Evolutionary conservation across 2,113 vertebrate genomes (phyloP).

Genomic region (Aythya baeri): DNA sequence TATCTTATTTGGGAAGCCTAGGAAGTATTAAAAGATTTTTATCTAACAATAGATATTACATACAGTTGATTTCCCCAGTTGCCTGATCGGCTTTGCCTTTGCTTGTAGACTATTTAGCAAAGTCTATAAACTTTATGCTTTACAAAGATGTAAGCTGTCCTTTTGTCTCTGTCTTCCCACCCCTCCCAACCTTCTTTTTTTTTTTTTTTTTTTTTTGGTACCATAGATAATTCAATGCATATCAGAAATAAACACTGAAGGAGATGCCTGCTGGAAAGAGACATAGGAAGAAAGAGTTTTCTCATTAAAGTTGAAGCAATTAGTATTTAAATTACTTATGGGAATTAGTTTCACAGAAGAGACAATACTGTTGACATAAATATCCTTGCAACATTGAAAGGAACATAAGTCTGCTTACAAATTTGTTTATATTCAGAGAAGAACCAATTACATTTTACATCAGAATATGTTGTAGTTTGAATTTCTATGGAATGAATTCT

Average conservation of each 20-base stretch:
- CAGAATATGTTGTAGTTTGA: neutral
- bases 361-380: neutral
- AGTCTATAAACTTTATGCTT: neutral
- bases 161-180: neutral
- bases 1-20: neutral
- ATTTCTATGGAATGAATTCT: neutral
- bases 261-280: neutral
- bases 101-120: neutral
- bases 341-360: conserved; percentile 9
- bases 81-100: neutral
- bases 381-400: neutral
- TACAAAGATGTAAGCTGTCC: neutral
- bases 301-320: neutral
- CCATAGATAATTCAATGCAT: neutral
- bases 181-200: fast-evolving
- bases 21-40: neutral
- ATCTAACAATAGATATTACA: neutral
- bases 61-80: neutral
- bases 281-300: neutral
- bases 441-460: neutral
- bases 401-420: conserved; percentile 5
- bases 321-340: conserved; percentile 33
- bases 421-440: neutral
- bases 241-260: neutral
- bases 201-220: neutral